These are phyloP conservation scores for Capreolus pygargus DNA, from an alignment of 2,113 vertebrate species.

Conservation along the genomic window DNA sequence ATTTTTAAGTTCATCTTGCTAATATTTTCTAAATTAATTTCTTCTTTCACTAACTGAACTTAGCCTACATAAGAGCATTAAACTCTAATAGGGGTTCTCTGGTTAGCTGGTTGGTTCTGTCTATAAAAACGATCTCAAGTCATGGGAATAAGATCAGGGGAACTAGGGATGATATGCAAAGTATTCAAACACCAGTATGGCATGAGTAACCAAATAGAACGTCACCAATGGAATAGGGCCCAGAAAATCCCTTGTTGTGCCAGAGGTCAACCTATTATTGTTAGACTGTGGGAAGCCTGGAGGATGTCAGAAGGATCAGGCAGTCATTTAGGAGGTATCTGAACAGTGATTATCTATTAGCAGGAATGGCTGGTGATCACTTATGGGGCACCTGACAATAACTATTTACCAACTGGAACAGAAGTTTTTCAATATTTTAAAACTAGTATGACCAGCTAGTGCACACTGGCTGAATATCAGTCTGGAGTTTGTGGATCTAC, in stretches of 20 bases:
- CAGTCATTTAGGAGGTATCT: not conserved
- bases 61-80: conserved; percentile 7
- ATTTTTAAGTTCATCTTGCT: not conserved
- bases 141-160: not conserved
- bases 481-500: not conserved
- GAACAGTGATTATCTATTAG: not conserved
- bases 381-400: not conserved
- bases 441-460: not conserved
- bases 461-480: not conserved
- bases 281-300: not conserved
- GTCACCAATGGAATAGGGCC: not conserved
- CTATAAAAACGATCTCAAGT: not conserved
- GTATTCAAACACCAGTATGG: conserved; percentile 34
- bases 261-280: not conserved
- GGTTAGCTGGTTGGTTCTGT: not conserved
- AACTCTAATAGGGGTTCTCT: not conserved
- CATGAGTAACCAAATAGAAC: not conserved
- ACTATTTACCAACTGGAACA: not conserved
- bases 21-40: conserved; percentile 34
- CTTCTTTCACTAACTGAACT: conserved; percentile 24
- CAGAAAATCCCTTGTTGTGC: not conserved
- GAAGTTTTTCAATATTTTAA: conserved; percentile 24
- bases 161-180: not conserved
- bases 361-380: not conserved
- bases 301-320: not conserved